These are phyloP conservation scores for Folsomia manolachei DNA, from an alignment of 2,888 invertebrate genomes.

Conservation along the genomic window DNA sequence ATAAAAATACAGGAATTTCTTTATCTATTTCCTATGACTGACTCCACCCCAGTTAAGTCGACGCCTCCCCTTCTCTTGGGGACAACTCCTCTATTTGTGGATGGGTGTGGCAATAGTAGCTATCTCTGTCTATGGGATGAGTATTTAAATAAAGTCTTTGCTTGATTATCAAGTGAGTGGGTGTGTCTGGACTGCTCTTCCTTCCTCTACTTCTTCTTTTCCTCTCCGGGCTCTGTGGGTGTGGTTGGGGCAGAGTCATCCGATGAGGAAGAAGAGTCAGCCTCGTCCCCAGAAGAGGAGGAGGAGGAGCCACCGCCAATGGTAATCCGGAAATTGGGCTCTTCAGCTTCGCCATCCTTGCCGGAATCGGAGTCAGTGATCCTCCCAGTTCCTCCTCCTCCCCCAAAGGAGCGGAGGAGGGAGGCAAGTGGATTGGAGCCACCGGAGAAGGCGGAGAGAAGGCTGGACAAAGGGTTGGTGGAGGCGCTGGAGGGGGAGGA, in stretches of 20 bases:
- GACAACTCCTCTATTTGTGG: no score
- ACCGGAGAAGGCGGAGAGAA: not conserved
- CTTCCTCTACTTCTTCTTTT: not conserved
- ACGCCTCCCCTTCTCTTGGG: no score
- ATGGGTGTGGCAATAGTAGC: no score
- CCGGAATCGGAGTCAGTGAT: not conserved
- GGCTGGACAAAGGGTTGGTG: not conserved
- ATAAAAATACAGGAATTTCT: no score
- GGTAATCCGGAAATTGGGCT: conserved; percentile 50
- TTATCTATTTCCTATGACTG: no score
- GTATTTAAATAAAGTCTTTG: no score
- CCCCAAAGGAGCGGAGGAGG: conserved; percentile 25
- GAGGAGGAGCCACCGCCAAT: conserved; percentile 28
- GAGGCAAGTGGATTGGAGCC: conserved; percentile 17
- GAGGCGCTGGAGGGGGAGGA: conserved; percentile 24
- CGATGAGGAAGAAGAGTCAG: no score
- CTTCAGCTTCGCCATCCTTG: conserved; percentile 27
- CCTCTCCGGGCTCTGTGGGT: not conserved
- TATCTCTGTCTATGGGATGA: no score
- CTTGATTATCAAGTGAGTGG: no score
- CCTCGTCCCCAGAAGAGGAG: not conserved
- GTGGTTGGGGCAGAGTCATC: no score
- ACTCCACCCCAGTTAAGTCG: no score
- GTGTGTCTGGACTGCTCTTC: not conserved
- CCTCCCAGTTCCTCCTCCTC: conserved; percentile 20